Evolutionary conservation across 2,888 invertebrate species (phyloP).

Genomic region (Volucella inflata): DNA sequence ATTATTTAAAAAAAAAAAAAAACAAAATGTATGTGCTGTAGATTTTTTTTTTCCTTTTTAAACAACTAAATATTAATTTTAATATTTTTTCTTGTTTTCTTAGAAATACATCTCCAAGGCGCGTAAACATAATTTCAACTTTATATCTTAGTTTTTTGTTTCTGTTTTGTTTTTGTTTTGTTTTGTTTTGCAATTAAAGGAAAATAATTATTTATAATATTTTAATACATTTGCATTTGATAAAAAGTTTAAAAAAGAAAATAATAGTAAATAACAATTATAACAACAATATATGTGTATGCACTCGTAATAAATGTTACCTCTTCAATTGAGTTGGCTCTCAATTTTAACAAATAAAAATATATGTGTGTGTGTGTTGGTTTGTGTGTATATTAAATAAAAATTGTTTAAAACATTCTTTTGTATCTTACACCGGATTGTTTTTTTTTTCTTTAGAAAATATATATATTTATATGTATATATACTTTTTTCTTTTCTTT

Average conservation of each 20-base stretch:
- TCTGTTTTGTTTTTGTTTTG: constrained; percentile 16
- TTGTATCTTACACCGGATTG: constrained; percentile 73
- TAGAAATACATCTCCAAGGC: constrained; percentile 59
- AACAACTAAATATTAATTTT: constrained; percentile 51
- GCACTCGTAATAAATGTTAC: not conserved
- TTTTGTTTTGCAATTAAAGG: constrained; percentile 55
- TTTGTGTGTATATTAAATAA: constrained; percentile 40
- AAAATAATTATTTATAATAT: constrained; percentile 18
- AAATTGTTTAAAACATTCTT: constrained; percentile 70
- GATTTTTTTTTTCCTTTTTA: constrained; percentile 39
- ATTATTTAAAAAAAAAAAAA: constrained; percentile 37
- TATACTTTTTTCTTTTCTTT: constrained; percentile 70
- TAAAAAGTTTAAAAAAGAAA: too few species aligned
- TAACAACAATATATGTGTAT: constrained; percentile 42
- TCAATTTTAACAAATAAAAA: constrained; percentile 31
- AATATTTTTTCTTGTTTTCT: constrained; percentile 39
- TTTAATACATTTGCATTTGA: not conserved
- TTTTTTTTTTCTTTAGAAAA: constrained; percentile 73
- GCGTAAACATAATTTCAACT: constrained; percentile 58
- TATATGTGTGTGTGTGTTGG: constrained; percentile 10
- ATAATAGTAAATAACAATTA: constrained; percentile 25
- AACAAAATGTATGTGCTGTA: constrained; percentile 46
- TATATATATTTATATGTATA: constrained; percentile 76
- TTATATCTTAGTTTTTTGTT: constrained; percentile 21
- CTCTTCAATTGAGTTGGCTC: constrained; percentile 30